Evolutionary conservation across 2,113 vertebrate species (phyloP).

Genomic region (Chionis minor): DNA sequence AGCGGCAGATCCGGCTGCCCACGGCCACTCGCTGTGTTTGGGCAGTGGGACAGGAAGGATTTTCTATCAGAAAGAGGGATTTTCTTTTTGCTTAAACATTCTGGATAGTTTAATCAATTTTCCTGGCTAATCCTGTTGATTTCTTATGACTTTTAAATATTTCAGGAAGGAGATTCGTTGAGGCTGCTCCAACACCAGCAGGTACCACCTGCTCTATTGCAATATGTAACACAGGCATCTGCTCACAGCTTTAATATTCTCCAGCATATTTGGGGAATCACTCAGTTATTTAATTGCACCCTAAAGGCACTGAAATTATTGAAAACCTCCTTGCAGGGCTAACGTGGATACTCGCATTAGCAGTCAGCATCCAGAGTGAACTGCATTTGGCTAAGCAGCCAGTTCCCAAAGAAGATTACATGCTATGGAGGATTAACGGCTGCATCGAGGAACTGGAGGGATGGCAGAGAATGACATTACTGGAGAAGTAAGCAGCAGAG

Average conservation of each 20-base stretch:
- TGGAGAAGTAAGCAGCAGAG: not conserved
- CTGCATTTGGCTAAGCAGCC: slow-evolving; percentile 39
- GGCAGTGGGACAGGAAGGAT: not conserved
- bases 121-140: not conserved
- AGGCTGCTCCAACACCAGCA: not conserved
- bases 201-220: slow-evolving; percentile 35
- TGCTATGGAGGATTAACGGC: not conserved
- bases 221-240: slow-evolving; percentile 36
- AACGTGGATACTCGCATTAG: not conserved
- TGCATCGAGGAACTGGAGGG: not conserved
- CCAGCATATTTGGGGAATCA: slow-evolving; percentile 22
- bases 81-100: not conserved
- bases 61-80: not conserved
- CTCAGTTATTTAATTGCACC: slow-evolving; percentile 52
- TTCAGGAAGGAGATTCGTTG: not conserved
- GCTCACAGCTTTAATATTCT: slow-evolving; percentile 30
- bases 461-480: not conserved
- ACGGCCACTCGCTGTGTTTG: not conserved
- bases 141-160: slow-evolving; percentile 30
- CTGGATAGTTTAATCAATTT: not conserved
- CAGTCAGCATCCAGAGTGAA: not conserved
- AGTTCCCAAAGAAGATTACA: slow-evolving; percentile 46
- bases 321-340: not conserved
- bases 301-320: not conserved
- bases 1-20: slow-evolving; percentile 20